These are phyloP conservation scores for Acanthis flammea DNA, from an alignment of 2,797 vertebrate species.

Conservation along the genomic window DNA sequence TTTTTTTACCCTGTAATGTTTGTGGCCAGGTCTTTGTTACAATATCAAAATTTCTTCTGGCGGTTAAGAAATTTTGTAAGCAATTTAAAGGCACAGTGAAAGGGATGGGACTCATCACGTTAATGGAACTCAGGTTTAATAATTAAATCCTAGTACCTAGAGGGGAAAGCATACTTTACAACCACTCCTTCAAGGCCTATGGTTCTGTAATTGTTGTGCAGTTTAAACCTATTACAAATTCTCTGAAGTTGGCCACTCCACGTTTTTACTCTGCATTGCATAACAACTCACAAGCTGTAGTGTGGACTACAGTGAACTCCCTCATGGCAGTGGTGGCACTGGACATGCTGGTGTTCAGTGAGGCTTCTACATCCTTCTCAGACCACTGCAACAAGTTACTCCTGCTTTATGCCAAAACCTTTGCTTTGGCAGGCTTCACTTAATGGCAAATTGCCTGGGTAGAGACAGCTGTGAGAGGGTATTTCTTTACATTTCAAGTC, in stretches of 20 bases:
- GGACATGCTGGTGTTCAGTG: accelerated
- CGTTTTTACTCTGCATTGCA: not conserved
- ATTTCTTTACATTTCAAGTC: constrained; percentile 30
- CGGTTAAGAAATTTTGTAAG: not conserved
- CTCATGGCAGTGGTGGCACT: not conserved
- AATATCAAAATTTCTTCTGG: not conserved
- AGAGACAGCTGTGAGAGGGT: not conserved
- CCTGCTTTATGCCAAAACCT: not conserved
- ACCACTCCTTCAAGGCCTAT: not conserved
- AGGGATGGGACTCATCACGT: not conserved
- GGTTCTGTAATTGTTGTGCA: not conserved
- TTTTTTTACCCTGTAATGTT: not conserved
- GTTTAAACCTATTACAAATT: not conserved
- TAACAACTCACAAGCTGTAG: not conserved
- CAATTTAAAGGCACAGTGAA: not conserved
- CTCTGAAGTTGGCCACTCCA: not conserved
- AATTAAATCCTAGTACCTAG: constrained; percentile 19
- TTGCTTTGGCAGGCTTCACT: not conserved
- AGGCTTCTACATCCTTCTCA: not conserved
- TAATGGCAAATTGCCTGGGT: constrained; percentile 24
- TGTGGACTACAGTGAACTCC: not conserved
- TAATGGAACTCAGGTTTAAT: constrained; percentile 1
- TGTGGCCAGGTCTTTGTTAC: not conserved
- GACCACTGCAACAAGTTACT: not conserved
- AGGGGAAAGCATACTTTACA: not conserved